Conservation (phyloP, 2,888 invertebrate species). For the Oxyscelio sp. region DNA sequence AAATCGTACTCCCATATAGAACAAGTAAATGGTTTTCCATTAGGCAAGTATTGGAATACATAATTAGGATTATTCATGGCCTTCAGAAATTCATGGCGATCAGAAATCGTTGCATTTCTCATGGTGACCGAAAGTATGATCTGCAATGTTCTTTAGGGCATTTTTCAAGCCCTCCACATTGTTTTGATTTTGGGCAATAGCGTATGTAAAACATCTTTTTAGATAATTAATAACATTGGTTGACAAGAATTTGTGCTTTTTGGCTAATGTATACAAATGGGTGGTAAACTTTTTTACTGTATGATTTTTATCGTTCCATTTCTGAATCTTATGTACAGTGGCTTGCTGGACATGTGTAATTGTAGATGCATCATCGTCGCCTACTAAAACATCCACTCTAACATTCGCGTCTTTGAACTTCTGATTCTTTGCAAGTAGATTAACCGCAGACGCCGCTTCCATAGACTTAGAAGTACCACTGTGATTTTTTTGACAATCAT, state of each 20-base stretch:
- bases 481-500: conserved; percentile 48
- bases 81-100: no score
- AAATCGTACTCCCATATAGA: conserved; percentile 35
- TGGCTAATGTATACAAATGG: conserved; percentile 36
- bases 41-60: conserved; percentile 31
- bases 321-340: conserved; percentile 26
- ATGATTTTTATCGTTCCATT: conserved; percentile 60
- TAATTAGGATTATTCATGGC: conserved; percentile 2
- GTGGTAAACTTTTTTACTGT: conserved; percentile 46
- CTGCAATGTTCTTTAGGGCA: conserved; percentile 32
- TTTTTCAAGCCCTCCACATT: conserved; percentile 13
- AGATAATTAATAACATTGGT: conserved; percentile 37
- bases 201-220: conserved; percentile 26
- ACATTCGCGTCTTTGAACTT: conserved; percentile 49
- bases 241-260: conserved; percentile 36
- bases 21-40: conserved; percentile 36
- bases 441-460: conserved; percentile 55
- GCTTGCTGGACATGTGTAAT: conserved; percentile 45
- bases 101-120: conserved; percentile 52
- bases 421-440: conserved; percentile 47
- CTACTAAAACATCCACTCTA: conserved; percentile 16
- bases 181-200: conserved; percentile 18
- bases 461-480: conserved; percentile 46
- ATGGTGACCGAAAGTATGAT: conserved; percentile 56
- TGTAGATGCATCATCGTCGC: no score